Percentiles rank a stretch among this genome's conserved stretches.
Conservation (phyloP, 2,797 vertebrate species). For the Peromyscus aztecus region DNA sequence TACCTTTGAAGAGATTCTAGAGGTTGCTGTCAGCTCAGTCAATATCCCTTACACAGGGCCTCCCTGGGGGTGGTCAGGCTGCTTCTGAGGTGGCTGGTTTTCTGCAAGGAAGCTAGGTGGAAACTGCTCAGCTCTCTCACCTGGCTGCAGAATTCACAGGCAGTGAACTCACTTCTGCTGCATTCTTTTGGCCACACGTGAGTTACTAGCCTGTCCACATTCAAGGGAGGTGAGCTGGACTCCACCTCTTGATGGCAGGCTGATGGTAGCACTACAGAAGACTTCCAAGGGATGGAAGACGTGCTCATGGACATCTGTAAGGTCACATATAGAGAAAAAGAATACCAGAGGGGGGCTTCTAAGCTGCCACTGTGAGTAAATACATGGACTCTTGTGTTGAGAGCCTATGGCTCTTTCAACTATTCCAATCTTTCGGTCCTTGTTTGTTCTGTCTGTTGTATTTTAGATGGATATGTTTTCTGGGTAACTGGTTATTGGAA, state of each 20-base stretch:
- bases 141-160: background rate
- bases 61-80: background rate
- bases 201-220: background rate
- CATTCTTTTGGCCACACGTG: background rate
- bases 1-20: background rate
- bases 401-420: background rate
- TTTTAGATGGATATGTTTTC: background rate
- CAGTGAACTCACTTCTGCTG: background rate
- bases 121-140: background rate
- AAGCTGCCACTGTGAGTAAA: background rate
- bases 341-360: background rate
- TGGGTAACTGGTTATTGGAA: background rate
- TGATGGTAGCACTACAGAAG: background rate
- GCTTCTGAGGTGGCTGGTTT: background rate
- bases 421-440: background rate
- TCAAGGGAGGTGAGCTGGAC: constrained; percentile 31
- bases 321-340: background rate
- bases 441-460: background rate
- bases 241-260: background rate
- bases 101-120: background rate
- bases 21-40: background rate
- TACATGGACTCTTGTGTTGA: accelerated
- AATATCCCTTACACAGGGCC: background rate
- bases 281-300: background rate
- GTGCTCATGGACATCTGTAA: background rate